Evolutionary conservation across 2,113 vertebrate species (phyloP), one percentile per base, ranked within the genome.

Genomic region (Hippocampus zosterae): DNA sequence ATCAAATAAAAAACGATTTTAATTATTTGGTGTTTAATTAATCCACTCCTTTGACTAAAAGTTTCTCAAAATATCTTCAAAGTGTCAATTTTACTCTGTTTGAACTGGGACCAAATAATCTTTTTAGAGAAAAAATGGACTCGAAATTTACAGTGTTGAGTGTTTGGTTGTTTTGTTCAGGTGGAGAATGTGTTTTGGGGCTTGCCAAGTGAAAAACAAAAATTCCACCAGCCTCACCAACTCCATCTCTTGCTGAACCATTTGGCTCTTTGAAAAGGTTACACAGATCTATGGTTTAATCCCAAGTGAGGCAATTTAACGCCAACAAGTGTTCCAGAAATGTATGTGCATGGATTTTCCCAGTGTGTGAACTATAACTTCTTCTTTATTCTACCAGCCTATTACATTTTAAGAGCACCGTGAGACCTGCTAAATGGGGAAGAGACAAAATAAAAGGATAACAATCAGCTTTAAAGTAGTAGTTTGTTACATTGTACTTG

Each of bases 241-340:
- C 5, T 40, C 46, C 0, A 65, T 74, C 25, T 71, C 27, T 69
- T 46, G 10, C 10, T 1, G 27, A 59, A 68, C 40, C 61, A 7
- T 40, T 57, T 27, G 40, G 12, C 21, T 42, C 27, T 25, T 18
- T 2, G 21, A 18, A 23, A 16, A 71, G 5, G 29, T 50, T 74
- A 37, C 57, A 65, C 63, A 69, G 46, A 53, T 33, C 42, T 40
- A 6, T 10, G 6, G 9, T 65, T 25, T 67, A 69, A 76, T 71
- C 72, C 29, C 65, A 71, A 62, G 3, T 63, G 57, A 67, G 27
- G 48, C 57, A 80, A 69, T 76, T 78, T 81, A 73, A 78, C 19
- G 29, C 21, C 48, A 52, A 63, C 44, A 48, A 21, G 50, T 40
- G 60, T 69, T 44, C 46, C 27, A 44, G 55, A 55, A 71, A 72